These are phyloP conservation scores for Dendrolimus punctatus DNA, from an alignment of 1,140 invertebrate genomes.

Conservation along the genomic window DNA sequence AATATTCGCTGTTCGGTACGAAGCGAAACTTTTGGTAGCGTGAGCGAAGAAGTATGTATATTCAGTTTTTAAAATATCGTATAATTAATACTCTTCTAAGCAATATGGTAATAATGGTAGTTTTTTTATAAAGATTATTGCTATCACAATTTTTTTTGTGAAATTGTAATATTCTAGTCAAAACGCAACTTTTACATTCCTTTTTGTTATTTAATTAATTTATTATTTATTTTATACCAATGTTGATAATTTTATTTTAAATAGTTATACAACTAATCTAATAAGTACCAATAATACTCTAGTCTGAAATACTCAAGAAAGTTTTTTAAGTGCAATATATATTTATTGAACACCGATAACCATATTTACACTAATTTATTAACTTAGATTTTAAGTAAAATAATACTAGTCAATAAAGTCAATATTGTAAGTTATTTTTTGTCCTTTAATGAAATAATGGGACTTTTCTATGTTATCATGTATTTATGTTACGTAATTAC, in stretches of 20 bases:
- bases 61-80: no score
- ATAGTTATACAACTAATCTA: slow-evolving; percentile 17
- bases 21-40: no score
- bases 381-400: slow-evolving; percentile 26
- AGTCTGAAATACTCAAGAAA: slow-evolving; percentile 25
- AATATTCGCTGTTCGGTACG: no score
- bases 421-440: slow-evolving; percentile 1
- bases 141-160: no score
- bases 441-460: background rate
- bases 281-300: slow-evolving; percentile 30
- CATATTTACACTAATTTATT: slow-evolving; percentile 20
- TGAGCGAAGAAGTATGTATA: no score
- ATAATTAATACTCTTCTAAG: no score
- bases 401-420: background rate
- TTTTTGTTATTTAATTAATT: slow-evolving; percentile 19
- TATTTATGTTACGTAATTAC: no score
- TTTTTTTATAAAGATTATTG: no score
- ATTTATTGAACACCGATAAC: slow-evolving; percentile 40
- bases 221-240: slow-evolving; percentile 22
- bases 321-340: slow-evolving; percentile 53
- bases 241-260: slow-evolving; percentile 40
- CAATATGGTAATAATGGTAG: no score
- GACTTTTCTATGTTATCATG: background rate
- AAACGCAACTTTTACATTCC: slow-evolving; percentile 13
- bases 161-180: slow-evolving; percentile 11